These are phyloP conservation scores for Phyllotreta cruciferae DNA, from an alignment of 2,888 invertebrate species.

Conservation along the genomic window DNA sequence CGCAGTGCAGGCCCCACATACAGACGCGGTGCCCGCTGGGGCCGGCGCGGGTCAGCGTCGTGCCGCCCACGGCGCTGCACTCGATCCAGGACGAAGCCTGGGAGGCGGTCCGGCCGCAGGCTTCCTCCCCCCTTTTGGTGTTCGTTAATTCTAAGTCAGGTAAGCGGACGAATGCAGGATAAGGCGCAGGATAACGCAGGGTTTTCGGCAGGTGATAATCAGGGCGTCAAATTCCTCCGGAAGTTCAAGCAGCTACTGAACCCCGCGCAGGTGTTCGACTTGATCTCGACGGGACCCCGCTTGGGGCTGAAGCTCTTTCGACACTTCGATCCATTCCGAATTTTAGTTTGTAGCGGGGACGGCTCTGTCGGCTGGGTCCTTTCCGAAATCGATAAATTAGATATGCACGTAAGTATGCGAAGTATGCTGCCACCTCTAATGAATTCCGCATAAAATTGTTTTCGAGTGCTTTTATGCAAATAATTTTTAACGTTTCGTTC, in stretches of 20 bases:
- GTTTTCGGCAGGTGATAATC: constrained; percentile 81
- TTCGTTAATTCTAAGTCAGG: constrained; percentile 97
- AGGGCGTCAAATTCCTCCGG: constrained; percentile 93
- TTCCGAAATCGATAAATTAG: constrained; percentile 92
- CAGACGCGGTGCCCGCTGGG: constrained; percentile 85
- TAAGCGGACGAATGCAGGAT: no score
- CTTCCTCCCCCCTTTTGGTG: constrained; percentile 81
- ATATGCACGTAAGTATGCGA: constrained; percentile 83
- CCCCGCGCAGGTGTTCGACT: constrained; percentile 97
- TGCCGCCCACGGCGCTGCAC: constrained; percentile 92
- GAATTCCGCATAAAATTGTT: no score
- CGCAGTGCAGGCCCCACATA: constrained; percentile 85
- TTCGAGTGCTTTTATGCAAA: no score
- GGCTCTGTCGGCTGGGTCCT: constrained; percentile 98
- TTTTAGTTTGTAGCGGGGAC: constrained; percentile 96
- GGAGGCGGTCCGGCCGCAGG: constrained; percentile 79
- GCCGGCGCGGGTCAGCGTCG: constrained; percentile 87
- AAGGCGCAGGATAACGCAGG: not conserved
- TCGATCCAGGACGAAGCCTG: constrained; percentile 93
- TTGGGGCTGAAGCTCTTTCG: constrained; percentile 86
- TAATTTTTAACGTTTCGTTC: no score
- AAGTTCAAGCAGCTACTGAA: constrained; percentile 94
- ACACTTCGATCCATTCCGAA: constrained; percentile 94
- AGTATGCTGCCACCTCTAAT: no score
- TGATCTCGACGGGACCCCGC: constrained; percentile 88